A percentile compares a stretch with the other conserved stretches of the same genome.
phyloP scores from a whole-genome alignment of 2,888 invertebrate genomes.

The Philonicus albiceps region DNA sequence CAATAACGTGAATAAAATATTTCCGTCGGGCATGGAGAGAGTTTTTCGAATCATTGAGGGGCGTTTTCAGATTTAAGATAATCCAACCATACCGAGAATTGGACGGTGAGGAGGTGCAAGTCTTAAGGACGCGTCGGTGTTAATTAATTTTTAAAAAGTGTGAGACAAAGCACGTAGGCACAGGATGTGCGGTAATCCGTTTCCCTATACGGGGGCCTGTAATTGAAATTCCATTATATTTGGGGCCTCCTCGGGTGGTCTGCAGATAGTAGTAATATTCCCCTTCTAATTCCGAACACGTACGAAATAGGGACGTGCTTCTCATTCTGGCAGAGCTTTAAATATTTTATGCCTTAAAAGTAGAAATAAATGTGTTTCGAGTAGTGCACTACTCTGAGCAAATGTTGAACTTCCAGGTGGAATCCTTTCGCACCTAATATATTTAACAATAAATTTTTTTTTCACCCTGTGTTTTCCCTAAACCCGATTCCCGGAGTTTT shows the following conservation, averaged over 20 bases:
- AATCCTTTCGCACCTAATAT: slow-evolving; percentile 19
- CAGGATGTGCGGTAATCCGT: slow-evolving; percentile 35
- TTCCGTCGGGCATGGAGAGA: not conserved
- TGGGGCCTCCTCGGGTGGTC: not conserved
- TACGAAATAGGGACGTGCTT: slow-evolving; percentile 25
- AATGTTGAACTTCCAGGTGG: slow-evolving; percentile 5
- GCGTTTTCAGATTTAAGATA: not conserved
- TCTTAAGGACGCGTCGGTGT: slow-evolving; percentile 3
- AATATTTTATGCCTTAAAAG: slow-evolving; percentile 40
- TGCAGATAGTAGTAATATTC: slow-evolving; percentile 1
- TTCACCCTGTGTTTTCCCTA: not conserved
- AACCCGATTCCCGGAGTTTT: not conserved
- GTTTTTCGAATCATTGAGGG: not conserved
- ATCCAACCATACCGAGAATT: not conserved
- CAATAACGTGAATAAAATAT: not conserved
- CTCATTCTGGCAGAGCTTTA: slow-evolving; percentile 1
- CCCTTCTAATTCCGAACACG: slow-evolving; percentile 30
- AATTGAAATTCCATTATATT: slow-evolving; percentile 38
- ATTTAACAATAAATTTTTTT: not conserved
- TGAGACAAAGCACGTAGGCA: slow-evolving; percentile 25
- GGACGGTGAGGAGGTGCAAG: not conserved
- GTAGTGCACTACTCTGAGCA: not conserved
- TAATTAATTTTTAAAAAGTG: slow-evolving; percentile 36
- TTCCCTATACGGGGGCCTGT: slow-evolving; percentile 20
- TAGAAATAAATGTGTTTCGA: slow-evolving; percentile 26